A percentile compares a stretch with the other conserved stretches of the same genome.
phyloP scores from a whole-genome alignment of 2,797 vertebrate genomes.

The Tadarida brasiliensis region DNA sequence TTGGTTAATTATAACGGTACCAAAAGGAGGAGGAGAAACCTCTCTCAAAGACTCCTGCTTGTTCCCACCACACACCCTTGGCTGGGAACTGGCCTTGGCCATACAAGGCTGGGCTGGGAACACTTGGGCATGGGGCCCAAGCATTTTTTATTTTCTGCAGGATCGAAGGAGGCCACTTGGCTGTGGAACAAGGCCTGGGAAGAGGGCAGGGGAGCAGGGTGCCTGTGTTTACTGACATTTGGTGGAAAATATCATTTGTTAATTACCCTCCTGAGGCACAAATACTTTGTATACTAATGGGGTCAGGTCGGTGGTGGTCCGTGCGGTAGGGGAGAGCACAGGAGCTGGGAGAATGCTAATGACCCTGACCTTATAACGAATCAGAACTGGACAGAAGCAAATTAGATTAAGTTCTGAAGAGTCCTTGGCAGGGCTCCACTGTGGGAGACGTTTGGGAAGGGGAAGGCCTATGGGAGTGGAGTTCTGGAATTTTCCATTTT shows the following conservation, averaged over 20 bases:
- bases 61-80: not conserved
- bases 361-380: not conserved
- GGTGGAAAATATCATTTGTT: constrained; percentile 4
- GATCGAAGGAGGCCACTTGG: not conserved
- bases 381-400: not conserved
- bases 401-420: not conserved
- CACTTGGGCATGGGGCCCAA: not conserved
- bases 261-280: not conserved
- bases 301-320: not conserved
- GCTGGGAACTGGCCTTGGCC: not conserved
- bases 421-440: not conserved
- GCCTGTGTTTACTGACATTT: not conserved
- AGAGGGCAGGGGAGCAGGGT: not conserved
- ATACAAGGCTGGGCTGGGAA: not conserved
- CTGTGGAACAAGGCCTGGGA: not conserved
- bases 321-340: too few relatives aligned
- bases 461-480: not conserved
- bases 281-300: not conserved
- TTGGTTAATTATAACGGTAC: too few relatives aligned
- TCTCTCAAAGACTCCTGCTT: not conserved
- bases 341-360: not conserved
- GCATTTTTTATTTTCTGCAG: not conserved
- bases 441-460: not conserved
- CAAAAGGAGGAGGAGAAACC: not conserved
- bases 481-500: constrained; percentile 41